Conservation (phyloP, 2,797 vertebrate species). For the Macroramphosus scolopax region DNA sequence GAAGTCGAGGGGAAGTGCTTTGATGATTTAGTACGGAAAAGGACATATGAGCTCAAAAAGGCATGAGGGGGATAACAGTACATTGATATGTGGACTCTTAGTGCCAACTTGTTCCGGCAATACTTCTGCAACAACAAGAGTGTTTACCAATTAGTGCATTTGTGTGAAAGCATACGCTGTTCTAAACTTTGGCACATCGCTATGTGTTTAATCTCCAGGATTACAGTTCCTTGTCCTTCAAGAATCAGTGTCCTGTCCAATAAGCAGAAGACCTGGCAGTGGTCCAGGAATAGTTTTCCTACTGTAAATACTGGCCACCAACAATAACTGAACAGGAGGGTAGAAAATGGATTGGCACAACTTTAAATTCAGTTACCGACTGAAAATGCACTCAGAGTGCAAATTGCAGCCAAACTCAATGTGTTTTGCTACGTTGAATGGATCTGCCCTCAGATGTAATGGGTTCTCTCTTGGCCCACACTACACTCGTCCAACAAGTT, state of each 20-base stretch:
- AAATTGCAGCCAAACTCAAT: no score
- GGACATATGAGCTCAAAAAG: slow-evolving; percentile 18
- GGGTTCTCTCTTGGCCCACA: no score
- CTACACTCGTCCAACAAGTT: no score
- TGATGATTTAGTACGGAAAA: slow-evolving; percentile 32
- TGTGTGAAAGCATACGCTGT: slow-evolving; percentile 15
- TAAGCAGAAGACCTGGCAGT: slow-evolving; percentile 50
- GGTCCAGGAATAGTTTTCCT: slow-evolving; percentile 45
- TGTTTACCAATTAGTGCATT: neutral
- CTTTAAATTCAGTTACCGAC: no score
- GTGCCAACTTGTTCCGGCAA: neutral
- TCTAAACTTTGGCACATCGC: slow-evolving; percentile 35
- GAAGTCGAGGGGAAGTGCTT: slow-evolving; percentile 13
- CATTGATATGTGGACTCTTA: neutral
- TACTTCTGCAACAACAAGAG: neutral
- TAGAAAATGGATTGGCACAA: no score
- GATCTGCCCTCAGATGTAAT: no score
- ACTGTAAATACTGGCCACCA: neutral
- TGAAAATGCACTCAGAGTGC: no score
- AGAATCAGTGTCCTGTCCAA: slow-evolving; percentile 73
- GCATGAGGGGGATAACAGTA: slow-evolving; percentile 1
- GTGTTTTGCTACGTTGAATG: no score
- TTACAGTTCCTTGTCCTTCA: slow-evolving; percentile 63
- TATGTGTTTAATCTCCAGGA: slow-evolving; percentile 73
- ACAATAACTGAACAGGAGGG: neutral